Base-by-base conservation (phyloP, 1,140 invertebrate species). In the Zaprionus taronus region DNA sequence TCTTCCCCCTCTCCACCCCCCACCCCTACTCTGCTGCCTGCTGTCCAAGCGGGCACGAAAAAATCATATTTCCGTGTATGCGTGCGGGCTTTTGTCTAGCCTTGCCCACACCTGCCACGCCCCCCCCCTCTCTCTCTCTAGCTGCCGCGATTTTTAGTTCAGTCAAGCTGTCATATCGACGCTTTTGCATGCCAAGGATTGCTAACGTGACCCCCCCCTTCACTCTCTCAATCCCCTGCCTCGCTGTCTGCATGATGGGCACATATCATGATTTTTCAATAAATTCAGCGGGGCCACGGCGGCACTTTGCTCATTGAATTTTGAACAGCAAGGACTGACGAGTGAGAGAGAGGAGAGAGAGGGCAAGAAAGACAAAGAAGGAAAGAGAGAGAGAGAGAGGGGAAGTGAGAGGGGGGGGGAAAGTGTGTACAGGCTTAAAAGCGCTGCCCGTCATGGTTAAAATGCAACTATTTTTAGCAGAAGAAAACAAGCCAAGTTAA, bases 231-330 rank as follows among this genome's bases (percentile, higher is more conserved):
- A 5, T 2, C 49, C 47, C 20, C 64, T 31, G 51, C 51, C 67
- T 36, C 15, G n/a, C 66, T 65, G 68, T 73, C n/a, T 81, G 68
- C 53, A 34, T 66, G 72, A 71, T 87, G 83, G 83, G 69, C 83
- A 81, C 85, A 85, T 90, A 90, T 90, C 85, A 90, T 90, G 85
- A 90, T 90, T 90, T 90, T 90, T 90, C 86, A 90, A 90, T 90
- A 91, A 90, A 90, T 89, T 90, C 84, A 80, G 77, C 79, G 72
- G 70, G 81, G 41, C 41, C 85, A 70, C 51, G 75, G 75, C 81
- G 76, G 72, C 84, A 87, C 84, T 87, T 84, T 90, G 84, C 85
- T 87, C 84, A 87, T 87, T 87, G 84, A 87, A 87, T 87, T 87
- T 90, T 84, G 84, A 87, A 80, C 81, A 75, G 60, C 72, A 61